These are phyloP conservation scores for Archaeoteleia sp. DNA, from an alignment of 2,888 invertebrate genomes.

Conservation along the genomic window DNA sequence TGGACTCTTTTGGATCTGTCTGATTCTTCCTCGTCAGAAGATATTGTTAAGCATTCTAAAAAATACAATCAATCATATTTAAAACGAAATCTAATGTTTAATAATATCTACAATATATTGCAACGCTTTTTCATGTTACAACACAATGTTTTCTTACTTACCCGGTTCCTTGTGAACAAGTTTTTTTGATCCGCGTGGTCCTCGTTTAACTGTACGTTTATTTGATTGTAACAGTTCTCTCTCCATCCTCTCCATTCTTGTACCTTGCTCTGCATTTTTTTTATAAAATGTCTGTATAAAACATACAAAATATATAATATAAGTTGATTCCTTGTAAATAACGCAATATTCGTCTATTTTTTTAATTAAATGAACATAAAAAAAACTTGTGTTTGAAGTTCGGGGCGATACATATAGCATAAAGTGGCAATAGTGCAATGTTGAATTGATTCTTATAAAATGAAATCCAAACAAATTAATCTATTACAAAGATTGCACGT, in stretches of 20 bases:
- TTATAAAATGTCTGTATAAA: conserved; percentile 67
- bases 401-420: too few relatives aligned
- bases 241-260: conserved; percentile 24
- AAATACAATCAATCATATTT: conserved; percentile 4
- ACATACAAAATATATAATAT: conserved; percentile 26
- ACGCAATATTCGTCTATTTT: conserved; percentile 10
- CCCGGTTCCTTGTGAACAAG: conserved; percentile 37
- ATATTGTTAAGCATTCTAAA: conserved; percentile 74
- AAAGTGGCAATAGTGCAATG: too few relatives aligned
- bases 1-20: conserved; percentile 51
- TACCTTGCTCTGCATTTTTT: conserved; percentile 62
- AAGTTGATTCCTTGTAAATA: too few relatives aligned
- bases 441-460: too few relatives aligned
- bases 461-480: too few relatives aligned
- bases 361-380: conserved; percentile 4
- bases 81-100: neutral
- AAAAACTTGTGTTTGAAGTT: too few relatives aligned
- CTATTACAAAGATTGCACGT: too few relatives aligned
- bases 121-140: neutral
- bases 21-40: conserved; percentile 74
- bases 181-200: conserved; percentile 25
- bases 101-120: too few relatives aligned
- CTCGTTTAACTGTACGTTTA: conserved; percentile 21
- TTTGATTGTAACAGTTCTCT: conserved; percentile 13
- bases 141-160: conserved; percentile 5